Conservation (phyloP, 2,797 vertebrate species). For the Alcedo quadribrachys region DNA sequence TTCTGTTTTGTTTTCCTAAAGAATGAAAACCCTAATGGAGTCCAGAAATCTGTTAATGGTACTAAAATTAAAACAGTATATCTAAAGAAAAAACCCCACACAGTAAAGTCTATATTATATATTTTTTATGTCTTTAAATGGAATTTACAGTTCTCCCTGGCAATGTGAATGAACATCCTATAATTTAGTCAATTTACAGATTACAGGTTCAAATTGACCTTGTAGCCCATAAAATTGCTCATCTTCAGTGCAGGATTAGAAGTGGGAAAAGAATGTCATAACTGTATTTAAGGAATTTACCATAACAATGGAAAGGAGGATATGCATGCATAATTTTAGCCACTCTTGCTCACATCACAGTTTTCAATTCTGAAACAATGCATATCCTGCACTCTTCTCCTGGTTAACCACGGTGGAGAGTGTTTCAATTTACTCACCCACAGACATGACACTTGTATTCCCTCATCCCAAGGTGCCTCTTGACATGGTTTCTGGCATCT, state of each 20-base stretch:
- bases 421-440: constrained; percentile 89
- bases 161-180: constrained; percentile 87
- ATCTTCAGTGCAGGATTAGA: constrained; percentile 82
- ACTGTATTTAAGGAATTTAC: constrained; percentile 86
- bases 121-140: constrained; percentile 82
- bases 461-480: constrained; percentile 98
- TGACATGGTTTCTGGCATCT: constrained; percentile 98
- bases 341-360: constrained; percentile 75
- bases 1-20: constrained; percentile 66
- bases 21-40: constrained; percentile 60
- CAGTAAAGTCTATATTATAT: constrained; percentile 79
- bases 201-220: constrained; percentile 89
- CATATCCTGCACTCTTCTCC: constrained; percentile 56
- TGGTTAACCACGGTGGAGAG: constrained; percentile 56
- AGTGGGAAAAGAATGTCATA: constrained; percentile 86
- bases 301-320: constrained; percentile 85
- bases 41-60: constrained; percentile 69
- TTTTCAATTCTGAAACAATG: constrained; percentile 77
- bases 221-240: constrained; percentile 86
- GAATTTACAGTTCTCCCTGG: constrained; percentile 85
- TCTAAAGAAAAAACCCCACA: constrained; percentile 69
- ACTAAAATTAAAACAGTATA: constrained; percentile 76
- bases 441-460: constrained; percentile 99
- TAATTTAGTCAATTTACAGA: constrained; percentile 91
- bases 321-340: constrained; percentile 81